phyloP scores from a whole-genome alignment of 2,888 invertebrate genomes.

The Nomada ruficornis region DNA sequence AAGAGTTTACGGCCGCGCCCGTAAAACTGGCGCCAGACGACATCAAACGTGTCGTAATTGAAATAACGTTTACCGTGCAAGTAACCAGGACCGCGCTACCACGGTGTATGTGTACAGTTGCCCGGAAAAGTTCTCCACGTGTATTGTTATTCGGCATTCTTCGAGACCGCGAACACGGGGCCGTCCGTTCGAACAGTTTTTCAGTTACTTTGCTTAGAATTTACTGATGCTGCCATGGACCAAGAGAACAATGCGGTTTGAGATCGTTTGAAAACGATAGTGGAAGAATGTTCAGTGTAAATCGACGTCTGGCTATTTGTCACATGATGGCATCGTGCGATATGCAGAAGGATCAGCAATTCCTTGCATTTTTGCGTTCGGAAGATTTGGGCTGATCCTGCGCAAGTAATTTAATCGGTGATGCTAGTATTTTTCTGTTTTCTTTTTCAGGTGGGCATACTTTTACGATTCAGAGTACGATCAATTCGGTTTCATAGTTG shows the following conservation, averaged over 20 bases:
- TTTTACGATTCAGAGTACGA: too few relatives aligned
- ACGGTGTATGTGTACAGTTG: background rate
- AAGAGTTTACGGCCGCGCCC: constrained; percentile 73
- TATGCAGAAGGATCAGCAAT: too few relatives aligned
- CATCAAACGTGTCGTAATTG: constrained; percentile 73
- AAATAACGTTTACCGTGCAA: constrained; percentile 65
- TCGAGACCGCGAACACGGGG: background rate
- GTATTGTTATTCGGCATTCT: background rate
- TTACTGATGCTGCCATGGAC: background rate
- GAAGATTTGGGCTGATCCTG: too few relatives aligned
- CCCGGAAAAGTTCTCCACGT: background rate
- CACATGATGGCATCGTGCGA: too few relatives aligned
- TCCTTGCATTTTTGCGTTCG: too few relatives aligned
- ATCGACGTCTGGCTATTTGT: too few relatives aligned
- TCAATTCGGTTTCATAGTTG: too few relatives aligned
- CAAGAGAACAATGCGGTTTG: background rate
- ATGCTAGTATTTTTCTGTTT: too few relatives aligned
- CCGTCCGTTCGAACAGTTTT: too few relatives aligned
- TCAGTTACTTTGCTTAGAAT: background rate
- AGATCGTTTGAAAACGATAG: background rate
- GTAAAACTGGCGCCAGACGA: constrained; percentile 72
- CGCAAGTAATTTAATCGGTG: too few relatives aligned
- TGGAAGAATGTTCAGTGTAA: too few relatives aligned
- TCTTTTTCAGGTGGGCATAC: too few relatives aligned
- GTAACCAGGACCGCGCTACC: constrained; percentile 59